Base-by-base conservation (phyloP, 2,888 invertebrate genomes). In the Notodonta dromedarius region DNA sequence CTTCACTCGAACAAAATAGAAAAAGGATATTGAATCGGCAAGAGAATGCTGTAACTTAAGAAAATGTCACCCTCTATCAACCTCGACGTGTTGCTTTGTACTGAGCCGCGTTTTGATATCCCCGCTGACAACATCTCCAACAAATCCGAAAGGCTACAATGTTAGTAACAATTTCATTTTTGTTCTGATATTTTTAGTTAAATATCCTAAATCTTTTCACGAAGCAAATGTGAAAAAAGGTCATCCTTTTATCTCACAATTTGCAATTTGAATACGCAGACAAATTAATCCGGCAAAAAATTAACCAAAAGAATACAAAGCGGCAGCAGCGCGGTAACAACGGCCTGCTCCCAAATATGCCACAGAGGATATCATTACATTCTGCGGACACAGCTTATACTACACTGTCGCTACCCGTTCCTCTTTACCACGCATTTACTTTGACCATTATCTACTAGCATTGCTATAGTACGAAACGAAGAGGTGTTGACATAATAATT, bases 181-280 rank as follows among this genome's bases (percentile, higher is more conserved):
- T 56, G 57, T 60, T 57, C 60, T 40, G 56, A 65, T 71, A 66
- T 71, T 73, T 73, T 54, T 16, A 48, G 39, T 46, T 16, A 58
- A 66, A 70, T 73, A 63, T 69, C 62, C 55, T 56, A 59, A 62
- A 71, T 64, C 61, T 72, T 69, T 65, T 56, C 40, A 60, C 68
- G 73, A 71, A 74, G 78, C 78, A 83, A 80, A 83, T 79, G 74
- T 79, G 54, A 80, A 85, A 88, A n/a, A 88, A 86, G 87, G 86
- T 86, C 83, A 87, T 82, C 82, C 87, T 85, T 89, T 88, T 87
- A 89, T 89, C 84, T 86, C 88, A 84, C 85, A 88, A 91, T 91
- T 89, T 89, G 90, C 88, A 89, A 90, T 93, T 91, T 91, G 90
- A 89, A 92, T 91, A 87, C 91, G 87, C 88, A 90, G 90, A 90